Evolutionary conservation across 1,140 invertebrate genomes (phyloP).

Genomic region (Phortica variegata): DNA sequence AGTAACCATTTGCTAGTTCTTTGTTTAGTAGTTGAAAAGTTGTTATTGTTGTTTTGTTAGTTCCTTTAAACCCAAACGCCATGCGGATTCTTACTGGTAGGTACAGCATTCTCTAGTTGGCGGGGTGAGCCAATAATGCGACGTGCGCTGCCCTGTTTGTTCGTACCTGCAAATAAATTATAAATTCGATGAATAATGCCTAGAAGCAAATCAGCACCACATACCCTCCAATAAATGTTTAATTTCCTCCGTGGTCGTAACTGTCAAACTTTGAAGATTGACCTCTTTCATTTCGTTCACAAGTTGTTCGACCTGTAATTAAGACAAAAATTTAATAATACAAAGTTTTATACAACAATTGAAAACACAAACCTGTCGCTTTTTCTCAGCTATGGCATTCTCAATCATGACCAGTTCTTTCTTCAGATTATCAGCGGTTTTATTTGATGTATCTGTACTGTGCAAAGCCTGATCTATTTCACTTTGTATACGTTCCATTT

Average conservation of each 20-base stretch:
- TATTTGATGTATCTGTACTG: slow-evolving; percentile 75
- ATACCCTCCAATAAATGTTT: slow-evolving; percentile 77
- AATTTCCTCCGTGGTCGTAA: slow-evolving; percentile 78
- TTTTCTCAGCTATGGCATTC: slow-evolving; percentile 79
- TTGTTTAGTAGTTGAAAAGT: no score
- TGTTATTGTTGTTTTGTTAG: not conserved
- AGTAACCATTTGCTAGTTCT: no score
- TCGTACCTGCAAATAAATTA: slow-evolving; percentile 63
- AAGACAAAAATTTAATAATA: not conserved
- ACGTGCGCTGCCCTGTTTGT: slow-evolving; percentile 81
- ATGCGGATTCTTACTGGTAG: slow-evolving; percentile 92
- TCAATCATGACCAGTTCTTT: slow-evolving; percentile 75
- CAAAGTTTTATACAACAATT: not conserved
- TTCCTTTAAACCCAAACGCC: slow-evolving; percentile 86
- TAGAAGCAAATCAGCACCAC: not conserved
- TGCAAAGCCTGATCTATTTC: slow-evolving; percentile 81
- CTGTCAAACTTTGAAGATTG: slow-evolving; percentile 83
- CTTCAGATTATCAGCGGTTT: slow-evolving; percentile 78
- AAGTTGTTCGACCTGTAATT: slow-evolving; percentile 68
- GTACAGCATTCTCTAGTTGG: slow-evolving; percentile 88
- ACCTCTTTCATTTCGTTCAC: slow-evolving; percentile 90
- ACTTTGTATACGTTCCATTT: slow-evolving; percentile 78
- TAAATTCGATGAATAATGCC: not conserved
- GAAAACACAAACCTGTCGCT: slow-evolving; percentile 61
- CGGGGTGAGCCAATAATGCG: slow-evolving; percentile 88